phyloP scores from a whole-genome alignment of 2,113 vertebrate genomes.

The Alligator sinensis region DNA sequence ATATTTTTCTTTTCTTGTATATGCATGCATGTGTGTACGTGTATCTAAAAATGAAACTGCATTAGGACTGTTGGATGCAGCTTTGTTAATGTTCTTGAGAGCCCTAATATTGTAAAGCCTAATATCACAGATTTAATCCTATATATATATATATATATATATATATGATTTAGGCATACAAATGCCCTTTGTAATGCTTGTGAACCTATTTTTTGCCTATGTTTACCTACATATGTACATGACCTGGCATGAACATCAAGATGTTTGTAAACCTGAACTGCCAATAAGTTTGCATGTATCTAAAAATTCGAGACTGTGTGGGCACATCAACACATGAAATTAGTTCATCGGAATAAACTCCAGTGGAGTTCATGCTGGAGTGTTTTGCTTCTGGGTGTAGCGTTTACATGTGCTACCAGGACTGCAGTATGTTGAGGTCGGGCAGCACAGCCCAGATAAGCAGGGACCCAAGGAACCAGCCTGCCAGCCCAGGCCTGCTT shows the following conservation, averaged over 20 bases:
- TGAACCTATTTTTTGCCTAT: background rate
- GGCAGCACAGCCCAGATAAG: no score
- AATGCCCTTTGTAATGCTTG: background rate
- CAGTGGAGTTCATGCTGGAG: no score
- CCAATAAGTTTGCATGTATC: background rate
- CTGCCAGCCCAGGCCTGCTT: no score
- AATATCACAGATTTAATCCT: background rate
- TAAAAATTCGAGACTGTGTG: background rate
- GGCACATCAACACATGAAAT: background rate
- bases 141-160: background rate
- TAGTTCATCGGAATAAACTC: background rate
- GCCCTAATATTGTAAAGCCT: background rate
- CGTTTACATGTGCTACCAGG: no score
- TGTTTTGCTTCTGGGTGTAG: no score
- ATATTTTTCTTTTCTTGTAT: background rate
- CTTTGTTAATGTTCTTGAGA: background rate
- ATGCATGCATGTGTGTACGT: background rate
- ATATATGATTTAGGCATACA: background rate
- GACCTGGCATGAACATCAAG: background rate
- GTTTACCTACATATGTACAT: background rate
- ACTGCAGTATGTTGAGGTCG: no score
- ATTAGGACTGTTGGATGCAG: background rate
- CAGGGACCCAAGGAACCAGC: no score
- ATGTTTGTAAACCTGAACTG: background rate
- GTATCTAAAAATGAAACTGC: background rate